Percentiles rank a stretch among this genome's conserved stretches.
Evolutionary conservation across 2,113 vertebrate species (phyloP).

Genomic region (Rhinolophus ferrumequinum): DNA sequence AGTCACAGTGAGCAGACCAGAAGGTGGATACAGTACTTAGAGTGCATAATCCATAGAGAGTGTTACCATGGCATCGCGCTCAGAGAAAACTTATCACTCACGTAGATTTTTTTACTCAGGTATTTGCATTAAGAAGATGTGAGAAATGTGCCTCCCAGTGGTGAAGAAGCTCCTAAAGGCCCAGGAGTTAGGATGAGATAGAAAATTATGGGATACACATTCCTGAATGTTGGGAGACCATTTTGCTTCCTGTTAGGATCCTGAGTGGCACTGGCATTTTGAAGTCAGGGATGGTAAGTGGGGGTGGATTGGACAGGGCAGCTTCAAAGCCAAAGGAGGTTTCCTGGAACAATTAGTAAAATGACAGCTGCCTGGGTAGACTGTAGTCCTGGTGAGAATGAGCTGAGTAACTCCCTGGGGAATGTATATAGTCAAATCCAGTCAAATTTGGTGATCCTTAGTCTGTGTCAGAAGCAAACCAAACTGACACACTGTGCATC

Average conservation of each 20-base stretch:
- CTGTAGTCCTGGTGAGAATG: background rate
- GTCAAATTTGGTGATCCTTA: background rate
- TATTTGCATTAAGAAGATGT: background rate
- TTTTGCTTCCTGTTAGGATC: background rate
- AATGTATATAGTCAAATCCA: background rate
- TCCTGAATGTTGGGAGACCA: background rate
- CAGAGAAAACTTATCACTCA: background rate
- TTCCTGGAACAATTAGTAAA: background rate
- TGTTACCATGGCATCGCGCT: background rate
- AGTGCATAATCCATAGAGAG: background rate
- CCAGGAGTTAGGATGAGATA: background rate
- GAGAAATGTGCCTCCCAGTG: background rate
- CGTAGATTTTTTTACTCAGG: background rate
- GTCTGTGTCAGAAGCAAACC: background rate
- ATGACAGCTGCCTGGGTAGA: background rate
- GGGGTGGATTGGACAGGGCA: background rate
- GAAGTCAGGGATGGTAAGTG: background rate
- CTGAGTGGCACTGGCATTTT: background rate
- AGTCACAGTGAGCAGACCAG: background rate
- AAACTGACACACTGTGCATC: background rate
- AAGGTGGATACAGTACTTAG: background rate
- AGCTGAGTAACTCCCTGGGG: background rate
- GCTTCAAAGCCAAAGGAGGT: background rate
- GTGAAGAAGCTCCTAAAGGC: background rate
- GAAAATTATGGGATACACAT: background rate